Base-by-base conservation (phyloP, 2,113 vertebrate species). In the Amblyopsis rosae region DNA sequence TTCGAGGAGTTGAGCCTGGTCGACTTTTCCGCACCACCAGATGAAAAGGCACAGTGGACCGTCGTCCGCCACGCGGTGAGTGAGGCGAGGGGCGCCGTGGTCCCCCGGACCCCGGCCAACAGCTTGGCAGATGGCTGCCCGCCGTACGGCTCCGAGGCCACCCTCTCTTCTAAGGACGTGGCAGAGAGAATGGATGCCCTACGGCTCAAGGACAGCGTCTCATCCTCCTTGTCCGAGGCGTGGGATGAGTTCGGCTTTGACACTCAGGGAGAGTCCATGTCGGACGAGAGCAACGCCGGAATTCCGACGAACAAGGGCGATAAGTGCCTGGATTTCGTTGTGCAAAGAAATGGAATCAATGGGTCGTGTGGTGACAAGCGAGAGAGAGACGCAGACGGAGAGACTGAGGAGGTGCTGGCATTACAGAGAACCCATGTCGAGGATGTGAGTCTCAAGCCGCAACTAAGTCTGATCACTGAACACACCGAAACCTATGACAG, bases 91-190 rank as follows among this genome's bases (percentile, higher is more conserved):
- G 93, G 94, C 56, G 92, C 91, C 35, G 90, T 90, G 70, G 89
- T 96, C 68, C 96, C 95, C 67, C 94, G 93, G 74, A 95, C 95
- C 63, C 95, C 95, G 26, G 92, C 93, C 88, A 98, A 96, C 70
- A 97, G 95, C 69, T 89, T 96, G 82, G 93, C 94, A 47, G 96
- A 95, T 77, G 92, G 87, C 62, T 94, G 95, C 65, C 94, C 94
- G 13, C 86, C 95, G 49, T 90, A 88, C 72, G 93, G 93, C 74
- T 94, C 92, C 0, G 90, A 91, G 13, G 79, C 91, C 73, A 86
- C 91, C 12, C 92, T 95, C 85, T 96, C 92, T 77, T 85, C 94
- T 72, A 94, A 96, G 87, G 92, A 93, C 68, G 72, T 93, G 4
- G 86, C 91, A 0, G 93, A 92, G 77, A 95, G 95, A 85, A 92